phyloP scores from a whole-genome alignment of 2,113 vertebrate species.

The Erpornis zantholeuca region DNA sequence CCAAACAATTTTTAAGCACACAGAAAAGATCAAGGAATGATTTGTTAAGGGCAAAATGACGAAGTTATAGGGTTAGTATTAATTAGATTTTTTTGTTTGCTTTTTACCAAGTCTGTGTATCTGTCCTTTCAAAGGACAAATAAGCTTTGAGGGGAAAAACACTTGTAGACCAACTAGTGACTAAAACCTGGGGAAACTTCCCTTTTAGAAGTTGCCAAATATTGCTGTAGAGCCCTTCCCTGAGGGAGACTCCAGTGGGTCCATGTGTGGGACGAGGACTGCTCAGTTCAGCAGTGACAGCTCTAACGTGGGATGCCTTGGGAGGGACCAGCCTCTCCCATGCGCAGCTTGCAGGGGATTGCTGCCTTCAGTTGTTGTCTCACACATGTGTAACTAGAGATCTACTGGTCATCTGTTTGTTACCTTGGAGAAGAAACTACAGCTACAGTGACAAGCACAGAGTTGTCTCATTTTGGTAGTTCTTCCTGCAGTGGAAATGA shows the following conservation, averaged over 20 bases:
- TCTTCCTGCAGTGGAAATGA: neutral
- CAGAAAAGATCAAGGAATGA: neutral
- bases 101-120: neutral
- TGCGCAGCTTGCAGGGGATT: fast-evolving
- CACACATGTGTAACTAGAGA: fast-evolving
- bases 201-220: neutral
- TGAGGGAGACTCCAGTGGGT: neutral
- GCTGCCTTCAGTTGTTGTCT: neutral
- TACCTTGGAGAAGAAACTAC: neutral
- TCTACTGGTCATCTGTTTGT: neutral
- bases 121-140: neutral
- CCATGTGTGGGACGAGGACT: fast-evolving
- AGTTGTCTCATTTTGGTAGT: neutral
- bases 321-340: neutral
- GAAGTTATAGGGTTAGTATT: neutral
- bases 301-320: fast-evolving
- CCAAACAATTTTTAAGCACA: neutral
- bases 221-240: neutral
- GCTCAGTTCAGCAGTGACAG: too few species aligned
- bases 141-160: neutral
- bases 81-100: neutral
- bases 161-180: neutral
- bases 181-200: neutral
- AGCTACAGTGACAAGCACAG: neutral
- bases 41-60: neutral